Base-by-base conservation (phyloP, 2,797 vertebrate species). In the Semotilus atromaculatus region DNA sequence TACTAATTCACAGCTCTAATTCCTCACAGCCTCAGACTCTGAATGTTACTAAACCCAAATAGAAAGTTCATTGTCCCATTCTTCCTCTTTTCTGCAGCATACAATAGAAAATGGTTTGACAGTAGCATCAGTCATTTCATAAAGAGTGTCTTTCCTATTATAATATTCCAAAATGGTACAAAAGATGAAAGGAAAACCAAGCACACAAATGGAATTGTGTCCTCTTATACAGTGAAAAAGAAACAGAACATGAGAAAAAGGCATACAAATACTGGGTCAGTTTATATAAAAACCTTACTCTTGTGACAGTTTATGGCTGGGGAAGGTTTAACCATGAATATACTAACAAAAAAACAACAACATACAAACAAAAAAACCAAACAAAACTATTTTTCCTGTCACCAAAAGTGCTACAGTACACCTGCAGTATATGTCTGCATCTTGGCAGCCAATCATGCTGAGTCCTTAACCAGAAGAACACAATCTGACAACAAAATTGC, bases 81-180 rank as follows among this genome's bases (percentile, higher is more conserved):
- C 71, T 67, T 60, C 62, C 38, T 76, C 51, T 68, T 80, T 64
- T 80, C 18, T 40, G 68, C 13, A 31, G 31, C 31, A 38, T 23
- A 76, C 70, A 86, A 76, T 75, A 81, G 66, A 62, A 79, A 62
- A 84, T 34, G 19, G 29, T 34, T 78, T 84, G 83, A 79, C 75
- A 84, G 66, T 31, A 70, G 40, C 83, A 84, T 84, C 83, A 84
- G 66, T 79, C 83, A 84, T 78, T 62, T 70, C 66, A 79, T 71
- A 79, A 84, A 84, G 64, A 7, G 21, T 14, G 60, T 60, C 29
- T 71, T 60, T 43, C 21, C 51, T 79, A 79, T 79, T 84, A 79
- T 79, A 70, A 71, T 66, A 45, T 58, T 79, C 51, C 21, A 71
- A 78, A 83, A 45, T 0, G 5, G 26, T 71, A 19, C 38, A 72